Percentiles rank a stretch among this genome's conserved stretches.
phyloP scores from a whole-genome alignment of 2,888 invertebrate genomes.

The Azorinus chamasolen region DNA sequence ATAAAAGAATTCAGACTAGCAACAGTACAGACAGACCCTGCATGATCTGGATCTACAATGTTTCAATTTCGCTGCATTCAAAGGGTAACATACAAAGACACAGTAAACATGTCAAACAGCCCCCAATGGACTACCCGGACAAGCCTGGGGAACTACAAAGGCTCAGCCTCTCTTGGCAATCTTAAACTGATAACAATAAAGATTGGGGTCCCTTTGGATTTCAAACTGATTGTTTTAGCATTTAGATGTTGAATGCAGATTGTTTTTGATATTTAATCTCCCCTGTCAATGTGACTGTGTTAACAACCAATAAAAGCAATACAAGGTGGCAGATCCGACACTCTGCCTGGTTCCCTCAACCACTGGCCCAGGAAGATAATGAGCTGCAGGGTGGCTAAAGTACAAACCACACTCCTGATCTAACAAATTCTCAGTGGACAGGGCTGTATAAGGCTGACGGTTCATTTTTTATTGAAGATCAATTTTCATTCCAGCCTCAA shows the following conservation, averaged over 20 bases:
- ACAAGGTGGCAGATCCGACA: too few species aligned
- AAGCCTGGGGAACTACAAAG: slow-evolving; percentile 17
- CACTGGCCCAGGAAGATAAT: too few species aligned
- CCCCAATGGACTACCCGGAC: slow-evolving; percentile 1
- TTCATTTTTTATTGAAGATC: slow-evolving; percentile 41
- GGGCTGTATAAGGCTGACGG: not conserved
- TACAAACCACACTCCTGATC: too few species aligned
- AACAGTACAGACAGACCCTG: too few species aligned
- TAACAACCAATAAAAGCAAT: too few species aligned
- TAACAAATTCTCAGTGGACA: too few species aligned
- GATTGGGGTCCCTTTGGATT: slow-evolving; percentile 22
- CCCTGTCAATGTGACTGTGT: too few species aligned
- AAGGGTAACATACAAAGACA: slow-evolving; percentile 26
- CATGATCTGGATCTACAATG: too few species aligned
- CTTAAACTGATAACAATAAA: slow-evolving; percentile 24
- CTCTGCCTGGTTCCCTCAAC: too few species aligned
- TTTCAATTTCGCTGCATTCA: slow-evolving; percentile 40
- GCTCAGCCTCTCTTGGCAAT: slow-evolving; percentile 21
- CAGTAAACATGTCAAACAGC: slow-evolving; percentile 37
- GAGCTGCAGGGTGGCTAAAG: too few species aligned
- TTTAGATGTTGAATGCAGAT: slow-evolving; percentile 16
- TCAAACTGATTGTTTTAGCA: slow-evolving; percentile 35
- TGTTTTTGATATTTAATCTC: too few species aligned
- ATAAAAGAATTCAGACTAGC: too few species aligned
- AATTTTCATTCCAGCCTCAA: slow-evolving; percentile 45